phyloP scores from a whole-genome alignment of 2,113 vertebrate species.

The Apteryx mantelli region DNA sequence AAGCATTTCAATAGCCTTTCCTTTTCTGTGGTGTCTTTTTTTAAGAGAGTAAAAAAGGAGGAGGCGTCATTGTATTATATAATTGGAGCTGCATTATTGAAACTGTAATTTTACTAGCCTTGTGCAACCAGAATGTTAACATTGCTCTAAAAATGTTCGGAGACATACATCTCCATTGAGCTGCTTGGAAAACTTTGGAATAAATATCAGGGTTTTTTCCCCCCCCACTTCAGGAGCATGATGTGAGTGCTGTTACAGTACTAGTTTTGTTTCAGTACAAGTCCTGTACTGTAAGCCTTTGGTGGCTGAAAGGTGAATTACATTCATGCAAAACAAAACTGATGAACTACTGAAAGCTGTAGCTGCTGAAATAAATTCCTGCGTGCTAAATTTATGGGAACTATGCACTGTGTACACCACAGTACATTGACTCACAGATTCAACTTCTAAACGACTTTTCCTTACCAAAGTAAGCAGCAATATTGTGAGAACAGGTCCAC shows the following conservation, averaged over 20 bases:
- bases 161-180: constrained; percentile 61
- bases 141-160: constrained; percentile 47
- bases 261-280: constrained; percentile 80
- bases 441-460: constrained; percentile 53
- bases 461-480: constrained; percentile 49
- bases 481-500: constrained; percentile 43
- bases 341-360: constrained; percentile 77
- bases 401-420: constrained; percentile 62
- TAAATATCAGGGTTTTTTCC: constrained; percentile 22
- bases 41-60: neutral
- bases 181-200: constrained; percentile 75
- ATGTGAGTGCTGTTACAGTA: constrained; percentile 76
- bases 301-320: constrained; percentile 76
- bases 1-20: constrained; percentile 48
- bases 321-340: constrained; percentile 73
- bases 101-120: constrained; percentile 1
- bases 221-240: constrained; percentile 35
- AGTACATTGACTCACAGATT: constrained; percentile 55
- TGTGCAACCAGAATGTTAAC: constrained; percentile 52
- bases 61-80: neutral
- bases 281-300: constrained; percentile 74
- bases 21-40: neutral
- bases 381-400: constrained; percentile 66
- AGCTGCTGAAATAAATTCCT: constrained; percentile 75
- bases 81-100: neutral